Conservation (phyloP, 2,888 invertebrate species). For the Bombylius discolor region DNA sequence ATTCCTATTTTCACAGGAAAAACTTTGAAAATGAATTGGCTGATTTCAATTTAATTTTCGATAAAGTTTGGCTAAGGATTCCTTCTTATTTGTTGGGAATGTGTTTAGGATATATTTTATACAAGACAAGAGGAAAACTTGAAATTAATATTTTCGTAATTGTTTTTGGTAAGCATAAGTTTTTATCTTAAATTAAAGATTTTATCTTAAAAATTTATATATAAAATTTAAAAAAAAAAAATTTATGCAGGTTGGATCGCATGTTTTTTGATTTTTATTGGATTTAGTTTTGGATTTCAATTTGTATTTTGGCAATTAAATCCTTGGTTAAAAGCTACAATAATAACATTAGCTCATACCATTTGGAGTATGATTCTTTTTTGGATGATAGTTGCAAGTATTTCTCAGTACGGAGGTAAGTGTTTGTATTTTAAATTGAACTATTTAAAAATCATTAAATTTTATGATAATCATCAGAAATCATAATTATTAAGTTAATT, state of each 20-base stretch:
- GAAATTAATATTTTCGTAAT: slow-evolving; percentile 19
- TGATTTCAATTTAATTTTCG: slow-evolving; percentile 51
- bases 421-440: not conserved
- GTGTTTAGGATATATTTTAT: slow-evolving; percentile 57
- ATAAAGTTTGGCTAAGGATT: slow-evolving; percentile 60
- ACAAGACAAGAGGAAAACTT: slow-evolving; percentile 44
- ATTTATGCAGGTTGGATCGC: slow-evolving; percentile 22
- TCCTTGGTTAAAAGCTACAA: slow-evolving; percentile 21
- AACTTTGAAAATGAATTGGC: slow-evolving; percentile 40
- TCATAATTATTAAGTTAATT: too few species aligned
- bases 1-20: slow-evolving; percentile 2
- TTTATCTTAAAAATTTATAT: not conserved
- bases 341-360: slow-evolving; percentile 36
- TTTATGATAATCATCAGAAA: too few species aligned
- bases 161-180: slow-evolving; percentile 17
- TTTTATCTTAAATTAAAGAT: not conserved
- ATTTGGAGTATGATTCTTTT: slow-evolving; percentile 37
- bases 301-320: slow-evolving; percentile 14
- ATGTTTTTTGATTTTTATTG: slow-evolving; percentile 15
- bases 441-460: not conserved
- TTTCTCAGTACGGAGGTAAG: slow-evolving; percentile 37
- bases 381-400: slow-evolving; percentile 37
- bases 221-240: not conserved
- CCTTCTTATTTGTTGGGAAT: slow-evolving; percentile 64
- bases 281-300: slow-evolving; percentile 20